A percentile compares a stretch with the other conserved stretches of the same genome.
phyloP scores from a whole-genome alignment of 2,113 vertebrate species.

The Xiphophorus hellerii region DNA sequence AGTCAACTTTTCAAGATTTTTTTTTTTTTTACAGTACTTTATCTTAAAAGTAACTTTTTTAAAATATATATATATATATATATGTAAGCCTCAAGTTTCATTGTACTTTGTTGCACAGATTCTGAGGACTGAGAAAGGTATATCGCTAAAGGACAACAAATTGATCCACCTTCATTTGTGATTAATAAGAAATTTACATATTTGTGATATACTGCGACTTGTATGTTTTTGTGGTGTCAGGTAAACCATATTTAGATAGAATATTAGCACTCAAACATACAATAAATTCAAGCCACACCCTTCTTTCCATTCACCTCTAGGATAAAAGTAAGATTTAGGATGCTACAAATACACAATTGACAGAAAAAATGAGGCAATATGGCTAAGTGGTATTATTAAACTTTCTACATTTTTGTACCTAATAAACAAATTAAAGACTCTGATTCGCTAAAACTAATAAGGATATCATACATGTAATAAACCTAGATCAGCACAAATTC shows the following conservation, averaged over 20 bases:
- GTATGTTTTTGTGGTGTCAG: not conserved
- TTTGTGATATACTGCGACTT: not conserved
- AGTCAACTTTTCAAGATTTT: constrained; percentile 70
- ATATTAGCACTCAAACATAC: constrained; percentile 20
- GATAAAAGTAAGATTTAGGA: constrained; percentile 21
- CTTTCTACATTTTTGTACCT: constrained; percentile 37
- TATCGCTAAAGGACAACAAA: constrained; percentile 1
- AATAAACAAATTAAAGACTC: constrained; percentile 27
- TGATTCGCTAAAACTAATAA: constrained; percentile 46
- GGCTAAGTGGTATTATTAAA: constrained; percentile 34
- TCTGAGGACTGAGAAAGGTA: constrained; percentile 22
- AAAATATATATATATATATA: too few species aligned
- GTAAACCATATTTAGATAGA: constrained; percentile 18
- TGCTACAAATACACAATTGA: constrained; percentile 28
- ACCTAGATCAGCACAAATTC: constrained; percentile 67
- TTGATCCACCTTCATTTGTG: not conserved
- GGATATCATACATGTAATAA: constrained; percentile 57
- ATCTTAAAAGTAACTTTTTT: constrained; percentile 13
- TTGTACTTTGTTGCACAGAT: constrained; percentile 40
- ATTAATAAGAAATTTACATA: constrained; percentile 1
- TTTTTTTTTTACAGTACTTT: constrained; percentile 54
- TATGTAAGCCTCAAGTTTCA: constrained; percentile 70
- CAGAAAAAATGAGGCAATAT: constrained; percentile 39
- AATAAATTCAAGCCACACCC: constrained; percentile 11
- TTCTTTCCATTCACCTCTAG: not conserved